Percentiles rank a stretch among this genome's conserved stretches.
Evolutionary conservation across 2,113 vertebrate genomes (phyloP).

Genomic region (Caranx ignobilis): DNA sequence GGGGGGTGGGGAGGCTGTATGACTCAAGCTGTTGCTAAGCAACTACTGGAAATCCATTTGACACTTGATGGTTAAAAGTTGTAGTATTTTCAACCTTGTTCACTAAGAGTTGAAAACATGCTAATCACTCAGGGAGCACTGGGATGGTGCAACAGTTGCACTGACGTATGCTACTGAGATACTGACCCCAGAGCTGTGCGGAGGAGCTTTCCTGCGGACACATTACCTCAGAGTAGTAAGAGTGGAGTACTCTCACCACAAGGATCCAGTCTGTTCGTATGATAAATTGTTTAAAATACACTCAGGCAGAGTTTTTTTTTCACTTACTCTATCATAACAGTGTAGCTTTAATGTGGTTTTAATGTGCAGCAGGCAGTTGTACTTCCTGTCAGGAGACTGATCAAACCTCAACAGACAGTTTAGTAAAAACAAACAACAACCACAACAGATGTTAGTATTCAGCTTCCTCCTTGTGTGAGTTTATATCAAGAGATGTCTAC

Average conservation of each 20-base stretch:
- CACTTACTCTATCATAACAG: neutral
- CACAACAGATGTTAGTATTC: neutral
- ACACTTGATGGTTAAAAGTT: slow-evolving; percentile 33
- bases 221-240: neutral
- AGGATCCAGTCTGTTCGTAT: neutral
- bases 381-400: neutral
- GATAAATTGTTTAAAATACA: neutral
- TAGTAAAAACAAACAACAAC: neutral
- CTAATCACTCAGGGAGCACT: slow-evolving; percentile 19
- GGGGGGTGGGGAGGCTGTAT: neutral
- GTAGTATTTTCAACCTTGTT: slow-evolving; percentile 37
- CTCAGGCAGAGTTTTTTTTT: neutral
- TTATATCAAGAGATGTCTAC: too few relatives aligned
- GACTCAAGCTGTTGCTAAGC: slow-evolving; percentile 58
- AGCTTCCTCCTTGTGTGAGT: too few relatives aligned
- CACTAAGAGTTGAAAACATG: slow-evolving; percentile 11
- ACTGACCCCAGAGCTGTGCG: neutral
- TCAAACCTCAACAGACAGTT: neutral
- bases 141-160: neutral
- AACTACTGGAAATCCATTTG: slow-evolving; percentile 32
- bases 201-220: neutral
- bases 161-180: neutral
- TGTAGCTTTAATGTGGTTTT: neutral
- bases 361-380: neutral
- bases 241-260: neutral